Percentiles rank a stretch among this genome's conserved stretches.
Evolutionary conservation across 2,797 vertebrate genomes (phyloP).

Genomic region (Danio kyathit): DNA sequence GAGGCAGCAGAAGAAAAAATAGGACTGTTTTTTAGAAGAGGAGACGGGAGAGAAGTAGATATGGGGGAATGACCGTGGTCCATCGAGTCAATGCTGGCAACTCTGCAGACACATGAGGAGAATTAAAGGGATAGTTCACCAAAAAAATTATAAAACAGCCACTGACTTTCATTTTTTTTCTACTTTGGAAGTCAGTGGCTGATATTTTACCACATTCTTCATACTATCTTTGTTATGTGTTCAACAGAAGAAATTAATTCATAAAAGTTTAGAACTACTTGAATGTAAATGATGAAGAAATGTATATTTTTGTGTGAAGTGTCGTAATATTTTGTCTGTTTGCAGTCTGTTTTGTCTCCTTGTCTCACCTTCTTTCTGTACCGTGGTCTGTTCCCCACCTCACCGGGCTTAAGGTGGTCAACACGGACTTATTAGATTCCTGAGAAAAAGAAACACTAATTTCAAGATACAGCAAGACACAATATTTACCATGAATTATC

Average conservation of each 20-base stretch:
- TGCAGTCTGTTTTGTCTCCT: not conserved
- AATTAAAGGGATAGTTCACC: not conserved
- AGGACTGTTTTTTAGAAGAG: constrained; percentile 52
- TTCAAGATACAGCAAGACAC: not conserved
- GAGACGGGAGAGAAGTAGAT: constrained; percentile 27
- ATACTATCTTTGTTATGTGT: too few species aligned
- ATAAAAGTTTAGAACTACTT: too few species aligned
- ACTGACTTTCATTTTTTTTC: too few species aligned
- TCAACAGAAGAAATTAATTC: too few species aligned
- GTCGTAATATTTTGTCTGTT: not conserved
- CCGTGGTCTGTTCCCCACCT: constrained; percentile 62
- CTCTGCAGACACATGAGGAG: constrained; percentile 52
- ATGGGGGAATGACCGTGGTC: constrained; percentile 51
- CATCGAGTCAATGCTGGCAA: constrained; percentile 60
- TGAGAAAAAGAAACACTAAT: constrained; percentile 52
- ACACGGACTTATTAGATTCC: constrained; percentile 66
- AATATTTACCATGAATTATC: not conserved
- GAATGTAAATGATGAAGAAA: not conserved
- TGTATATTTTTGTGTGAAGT: too few species aligned
- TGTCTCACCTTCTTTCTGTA: constrained; percentile 74
- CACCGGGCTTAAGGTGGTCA: constrained; percentile 1
- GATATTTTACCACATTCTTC: too few species aligned
- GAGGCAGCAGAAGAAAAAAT: constrained; percentile 44
- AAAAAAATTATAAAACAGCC: too few species aligned
- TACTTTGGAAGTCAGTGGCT: too few species aligned